Evolutionary conservation across 2,113 vertebrate species (phyloP).

Genomic region (Apeltes quadracus): DNA sequence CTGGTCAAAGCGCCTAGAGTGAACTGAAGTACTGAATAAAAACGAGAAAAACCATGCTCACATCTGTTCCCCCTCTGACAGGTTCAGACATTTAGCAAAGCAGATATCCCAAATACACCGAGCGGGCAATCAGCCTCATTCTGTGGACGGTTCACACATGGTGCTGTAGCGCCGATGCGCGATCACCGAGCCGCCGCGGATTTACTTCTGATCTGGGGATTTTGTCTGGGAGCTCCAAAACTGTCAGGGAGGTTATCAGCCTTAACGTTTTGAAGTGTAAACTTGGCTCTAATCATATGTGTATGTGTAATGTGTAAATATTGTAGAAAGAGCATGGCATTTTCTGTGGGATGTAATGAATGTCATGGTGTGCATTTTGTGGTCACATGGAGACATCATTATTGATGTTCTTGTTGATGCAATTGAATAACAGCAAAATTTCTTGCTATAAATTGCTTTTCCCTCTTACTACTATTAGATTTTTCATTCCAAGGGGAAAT

Average conservation of each 20-base stretch:
- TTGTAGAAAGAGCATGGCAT: not conserved
- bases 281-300: not conserved
- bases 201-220: not conserved
- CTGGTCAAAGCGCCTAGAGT: not conserved
- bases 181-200: not conserved
- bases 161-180: not conserved
- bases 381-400: not conserved
- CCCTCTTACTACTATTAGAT: not conserved
- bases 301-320: not conserved
- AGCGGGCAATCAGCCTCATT: not conserved
- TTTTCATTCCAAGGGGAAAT: not conserved
- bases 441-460: not conserved
- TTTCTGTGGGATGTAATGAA: not conserved
- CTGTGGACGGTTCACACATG: not conserved
- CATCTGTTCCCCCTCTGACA: no score
- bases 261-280: not conserved
- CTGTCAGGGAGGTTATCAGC: not conserved
- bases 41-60: no score
- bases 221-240: not conserved
- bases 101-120: no score
- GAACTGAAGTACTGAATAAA: not conserved
- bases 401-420: not conserved
- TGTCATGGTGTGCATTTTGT: not conserved
- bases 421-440: not conserved
- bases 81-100: no score